Evolutionary conservation across 53 echinoderm and acorn worm genomes (phyloP), one percentile per base, ranked within the genome.

Genomic region (Luidia sarsii): DNA sequence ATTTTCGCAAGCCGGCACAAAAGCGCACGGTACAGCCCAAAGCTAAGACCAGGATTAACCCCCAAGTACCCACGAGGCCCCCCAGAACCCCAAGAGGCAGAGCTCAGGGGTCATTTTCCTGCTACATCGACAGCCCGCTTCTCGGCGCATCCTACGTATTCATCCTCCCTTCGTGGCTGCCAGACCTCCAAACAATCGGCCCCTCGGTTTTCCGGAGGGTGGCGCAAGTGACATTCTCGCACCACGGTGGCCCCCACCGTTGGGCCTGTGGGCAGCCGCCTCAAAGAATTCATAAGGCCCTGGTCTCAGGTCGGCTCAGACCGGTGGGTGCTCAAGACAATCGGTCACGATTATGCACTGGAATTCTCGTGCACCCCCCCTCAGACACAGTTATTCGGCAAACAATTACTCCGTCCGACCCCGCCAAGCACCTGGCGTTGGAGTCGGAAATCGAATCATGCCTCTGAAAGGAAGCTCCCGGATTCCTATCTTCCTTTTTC

Each of bases 271-370:
- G 77, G 60, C n/a, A 37, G 79, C 11, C 28, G 39, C 25, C 45
- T 62, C 3, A 2, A 15, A 22, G 18, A 19, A 1, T 77, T 61
- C 48, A 1, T 27, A 28, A 24, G 52, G 41, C 15, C 57, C 57
- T 77, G 79, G 79, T 32, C 43, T n/a, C 39, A 31, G 73, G 21
- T 35, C 10, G 33, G 25, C 7, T 45, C 61, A 28, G 62, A 60
- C 45, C 10, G 39, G 24, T 77, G 79, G 79, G 79, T 77, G 22
- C 79, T 77, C 57, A 22, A 77, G 39, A 60, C 38, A n/a, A 60
- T 77, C 31, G n/a, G 23, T 7, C 35, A 14, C 2, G 63, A 23
- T 10, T 79, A 77, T 29, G 37, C 35, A 7, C 27, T 79, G 19
- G 61, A 77, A 22, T 64, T 64, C 22, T 9, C 64, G 39, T 4